Base-by-base conservation (phyloP, 1,140 invertebrate species). In the Drepana arcuata region DNA sequence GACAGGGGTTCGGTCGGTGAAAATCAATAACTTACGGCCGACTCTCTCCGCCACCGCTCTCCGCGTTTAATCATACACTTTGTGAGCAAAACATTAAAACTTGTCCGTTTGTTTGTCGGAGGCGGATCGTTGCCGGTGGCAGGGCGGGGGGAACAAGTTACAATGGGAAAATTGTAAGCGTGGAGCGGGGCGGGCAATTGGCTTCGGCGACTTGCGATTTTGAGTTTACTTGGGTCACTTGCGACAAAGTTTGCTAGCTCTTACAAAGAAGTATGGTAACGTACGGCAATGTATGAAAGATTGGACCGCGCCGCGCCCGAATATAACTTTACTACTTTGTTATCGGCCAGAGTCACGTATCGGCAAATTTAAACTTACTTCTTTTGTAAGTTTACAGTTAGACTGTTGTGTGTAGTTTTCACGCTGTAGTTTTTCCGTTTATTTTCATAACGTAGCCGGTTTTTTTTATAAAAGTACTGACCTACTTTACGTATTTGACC, bases 1-100 rank as follows among this genome's bases (percentile, higher is more conserved):
- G 63, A 72, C 72, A 57, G 71, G 81, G 80, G 81, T 78, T 81
- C 68, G 73, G 64, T 73, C 66, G 67, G 70, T 63, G 81, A 84
- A 84, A 84, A 84, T 84, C 83, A 84, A 84, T 84, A 84, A 84
- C 78, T 84, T 75, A 84, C 79, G 79, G 73, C 69, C 75, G 73
- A 71, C 72, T 80, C 80, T 79, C 77, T 74, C 69, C 69, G 67
- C n/a, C n/a, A n/a, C 73, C 72, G 73, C 73, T 77, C 73, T 73
- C 72, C 73, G 72, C 75, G 69, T 77, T 78, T 77, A 80, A 80
- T 81, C 71, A 81, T 81, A 82, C 77, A 80, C 75, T 83, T 79
- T 82, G 78, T 78, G 78, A 82, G 74, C 74, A 79, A 78, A 79
- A 79, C 73, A 83, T 79, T 77, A 80, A 79, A 84, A 83, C 77